Conservation (phyloP, 2,888 invertebrate species). For the Oscheius sp. region DNA sequence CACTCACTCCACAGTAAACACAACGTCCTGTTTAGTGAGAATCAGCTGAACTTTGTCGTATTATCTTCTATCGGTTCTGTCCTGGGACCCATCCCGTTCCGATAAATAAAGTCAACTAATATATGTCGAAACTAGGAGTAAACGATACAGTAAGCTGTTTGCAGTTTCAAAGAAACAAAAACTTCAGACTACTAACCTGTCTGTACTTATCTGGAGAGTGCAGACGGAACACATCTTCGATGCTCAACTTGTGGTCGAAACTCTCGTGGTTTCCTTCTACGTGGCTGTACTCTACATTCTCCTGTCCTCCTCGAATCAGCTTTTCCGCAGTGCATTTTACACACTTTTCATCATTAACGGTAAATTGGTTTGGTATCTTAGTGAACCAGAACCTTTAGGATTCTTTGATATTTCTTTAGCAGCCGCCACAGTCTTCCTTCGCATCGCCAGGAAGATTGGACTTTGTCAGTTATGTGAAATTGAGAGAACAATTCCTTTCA, state of each 20-base stretch:
- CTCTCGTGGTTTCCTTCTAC: neutral
- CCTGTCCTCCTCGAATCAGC: neutral
- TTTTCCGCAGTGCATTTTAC: slow-evolving; percentile 16
- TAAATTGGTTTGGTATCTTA: neutral
- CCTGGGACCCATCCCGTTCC: no score
- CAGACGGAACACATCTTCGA: slow-evolving; percentile 10
- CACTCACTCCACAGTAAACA: no score
- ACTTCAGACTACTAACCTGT: no score
- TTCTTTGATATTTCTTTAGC: slow-evolving; percentile 10
- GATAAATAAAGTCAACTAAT: no score
- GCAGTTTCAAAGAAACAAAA: no score
- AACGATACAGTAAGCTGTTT: no score
- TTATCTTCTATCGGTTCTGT: no score
- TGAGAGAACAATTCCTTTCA: neutral
- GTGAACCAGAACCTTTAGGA: neutral
- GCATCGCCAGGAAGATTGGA: neutral
- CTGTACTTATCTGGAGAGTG: no score
- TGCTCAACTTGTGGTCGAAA: slow-evolving; percentile 1
- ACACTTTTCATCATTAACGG: slow-evolving; percentile 3
- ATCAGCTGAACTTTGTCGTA: no score
- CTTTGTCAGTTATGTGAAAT: neutral
- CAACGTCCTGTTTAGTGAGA: no score
- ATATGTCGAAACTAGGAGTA: no score
- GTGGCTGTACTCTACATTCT: neutral
- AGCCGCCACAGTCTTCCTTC: neutral